Conservation (phyloP, 2,888 invertebrate species). For the Tenthredo livida region DNA sequence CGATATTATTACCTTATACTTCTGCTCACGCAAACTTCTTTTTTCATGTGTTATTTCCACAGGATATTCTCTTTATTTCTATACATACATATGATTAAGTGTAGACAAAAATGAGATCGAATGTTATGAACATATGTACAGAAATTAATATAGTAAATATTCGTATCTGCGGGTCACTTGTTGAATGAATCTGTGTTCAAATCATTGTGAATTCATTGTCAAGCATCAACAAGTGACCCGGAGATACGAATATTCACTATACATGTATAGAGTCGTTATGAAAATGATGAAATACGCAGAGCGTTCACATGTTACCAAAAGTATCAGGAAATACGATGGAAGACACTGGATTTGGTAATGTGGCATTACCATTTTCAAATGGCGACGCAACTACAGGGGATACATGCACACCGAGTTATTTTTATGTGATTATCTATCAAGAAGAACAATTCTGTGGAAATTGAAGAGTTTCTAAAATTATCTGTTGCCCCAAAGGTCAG, state of each 20-base stretch:
- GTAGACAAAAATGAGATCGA: neutral
- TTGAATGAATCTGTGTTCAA: too few relatives aligned
- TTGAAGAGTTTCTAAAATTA: neutral
- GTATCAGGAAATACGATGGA: neutral
- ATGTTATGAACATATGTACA: too few relatives aligned
- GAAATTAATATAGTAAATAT: too few relatives aligned
- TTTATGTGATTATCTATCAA: neutral
- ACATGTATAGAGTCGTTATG: too few relatives aligned
- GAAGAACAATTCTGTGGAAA: neutral
- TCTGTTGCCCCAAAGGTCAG: neutral
- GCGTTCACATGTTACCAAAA: neutral
- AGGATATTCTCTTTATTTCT: neutral
- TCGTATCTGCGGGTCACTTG: too few relatives aligned
- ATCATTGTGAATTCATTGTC: too few relatives aligned
- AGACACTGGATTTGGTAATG: neutral
- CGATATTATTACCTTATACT: constrained; percentile 13
- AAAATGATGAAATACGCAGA: neutral
- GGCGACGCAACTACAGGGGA: neutral
- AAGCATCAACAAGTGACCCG: too few relatives aligned
- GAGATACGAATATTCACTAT: too few relatives aligned
- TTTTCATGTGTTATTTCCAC: neutral
- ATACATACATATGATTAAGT: neutral
- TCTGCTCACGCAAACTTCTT: neutral
- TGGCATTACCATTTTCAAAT: neutral
- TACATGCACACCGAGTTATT: neutral